phyloP scores from a whole-genome alignment of 37 sponge, comb jelly and placozoan genomes.

The Eunapius fragilis region DNA sequence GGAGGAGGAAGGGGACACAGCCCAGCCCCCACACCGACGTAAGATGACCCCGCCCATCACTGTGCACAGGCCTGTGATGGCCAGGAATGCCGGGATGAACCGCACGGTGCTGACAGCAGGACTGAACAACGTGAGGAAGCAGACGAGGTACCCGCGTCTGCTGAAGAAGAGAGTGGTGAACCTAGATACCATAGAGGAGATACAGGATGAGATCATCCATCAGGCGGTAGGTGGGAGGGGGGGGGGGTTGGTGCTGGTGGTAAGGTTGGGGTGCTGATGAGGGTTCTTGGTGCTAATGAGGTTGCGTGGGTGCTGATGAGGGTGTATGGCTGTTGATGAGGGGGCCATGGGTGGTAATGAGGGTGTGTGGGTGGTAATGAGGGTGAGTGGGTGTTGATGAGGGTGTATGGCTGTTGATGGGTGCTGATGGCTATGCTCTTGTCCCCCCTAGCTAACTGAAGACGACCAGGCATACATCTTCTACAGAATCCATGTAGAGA shows the following conservation, averaged over 20 bases:
- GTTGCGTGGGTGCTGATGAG: no score
- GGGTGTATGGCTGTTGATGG: no score
- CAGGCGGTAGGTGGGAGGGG: slow-evolving; percentile 39
- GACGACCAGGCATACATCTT: slow-evolving; percentile 37
- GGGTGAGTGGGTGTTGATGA: no score
- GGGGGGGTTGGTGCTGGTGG: no score
- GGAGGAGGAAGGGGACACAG: no score
- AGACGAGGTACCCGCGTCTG: slow-evolving; percentile 36
- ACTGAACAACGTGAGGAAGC: slow-evolving; percentile 11
- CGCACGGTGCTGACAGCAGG: neutral
- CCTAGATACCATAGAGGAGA: slow-evolving; percentile 48
- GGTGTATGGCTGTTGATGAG: no score
- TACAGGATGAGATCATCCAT: slow-evolving; percentile 36
- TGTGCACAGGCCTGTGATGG: slow-evolving; percentile 44
- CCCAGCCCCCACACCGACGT: neutral
- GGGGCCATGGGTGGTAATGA: no score
- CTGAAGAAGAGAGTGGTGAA: slow-evolving; percentile 25
- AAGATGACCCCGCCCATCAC: neutral
- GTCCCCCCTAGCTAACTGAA: slow-evolving; percentile 23
- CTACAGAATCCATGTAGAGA: slow-evolving; percentile 23
- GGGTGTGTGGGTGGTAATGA: no score
- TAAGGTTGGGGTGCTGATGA: no score
- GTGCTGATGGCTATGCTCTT: no score
- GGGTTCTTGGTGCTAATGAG: no score
- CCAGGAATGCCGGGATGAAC: slow-evolving; percentile 33